A percentile compares a stretch with the other conserved stretches of the same genome.
phyloP scores from a whole-genome alignment of 1,140 invertebrate species.

The Nasonia longicornis region DNA sequence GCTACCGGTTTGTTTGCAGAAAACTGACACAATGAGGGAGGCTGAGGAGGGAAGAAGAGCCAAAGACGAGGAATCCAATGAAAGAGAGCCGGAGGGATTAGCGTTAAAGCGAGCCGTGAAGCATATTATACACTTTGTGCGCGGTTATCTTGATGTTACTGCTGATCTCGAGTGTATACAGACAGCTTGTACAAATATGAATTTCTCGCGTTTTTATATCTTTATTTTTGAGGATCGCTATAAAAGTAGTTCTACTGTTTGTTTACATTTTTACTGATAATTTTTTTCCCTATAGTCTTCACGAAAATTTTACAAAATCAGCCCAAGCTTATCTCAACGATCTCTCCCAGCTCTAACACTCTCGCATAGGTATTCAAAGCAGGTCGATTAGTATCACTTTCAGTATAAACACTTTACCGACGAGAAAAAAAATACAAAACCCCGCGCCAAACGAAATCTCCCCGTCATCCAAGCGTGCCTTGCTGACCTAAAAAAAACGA shows the following conservation, averaged over 20 bases:
- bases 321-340: neutral
- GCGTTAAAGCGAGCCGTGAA: neutral
- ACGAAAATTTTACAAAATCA: neutral
- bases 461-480: slow-evolving; percentile 16
- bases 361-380: neutral
- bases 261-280: neutral
- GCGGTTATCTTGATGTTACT: neutral
- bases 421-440: slow-evolving; percentile 20
- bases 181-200: no score
- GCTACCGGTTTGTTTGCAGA: slow-evolving; percentile 22
- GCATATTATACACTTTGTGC: no score
- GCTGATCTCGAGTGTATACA: neutral
- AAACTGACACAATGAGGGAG: slow-evolving; percentile 5
- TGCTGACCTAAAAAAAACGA: slow-evolving; percentile 13
- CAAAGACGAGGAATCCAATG: slow-evolving; percentile 28
- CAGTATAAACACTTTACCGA: slow-evolving; percentile 33
- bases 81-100: slow-evolving; percentile 27
- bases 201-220: neutral
- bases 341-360: neutral
- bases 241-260: neutral
- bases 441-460: neutral
- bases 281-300: neutral
- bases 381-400: slow-evolving; percentile 41
- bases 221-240: no score
- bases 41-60: neutral